phyloP scores from a whole-genome alignment of 2,888 invertebrate genomes.

The Plutella xylostella region DNA sequence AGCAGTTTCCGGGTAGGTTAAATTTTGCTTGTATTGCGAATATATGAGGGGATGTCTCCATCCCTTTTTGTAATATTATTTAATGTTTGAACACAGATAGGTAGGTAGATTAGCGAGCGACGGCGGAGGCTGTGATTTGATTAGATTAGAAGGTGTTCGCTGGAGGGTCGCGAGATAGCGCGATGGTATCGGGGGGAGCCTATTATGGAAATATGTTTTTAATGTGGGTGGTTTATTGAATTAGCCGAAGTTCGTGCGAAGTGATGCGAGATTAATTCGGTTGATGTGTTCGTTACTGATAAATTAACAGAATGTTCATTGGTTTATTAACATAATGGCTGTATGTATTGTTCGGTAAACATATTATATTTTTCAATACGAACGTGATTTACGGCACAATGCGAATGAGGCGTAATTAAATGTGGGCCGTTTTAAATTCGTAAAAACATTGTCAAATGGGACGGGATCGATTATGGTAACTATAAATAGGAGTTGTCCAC shows the following conservation, averaged over 20 bases:
- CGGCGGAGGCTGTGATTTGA: conserved; percentile 69
- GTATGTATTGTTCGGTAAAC: conserved; percentile 5
- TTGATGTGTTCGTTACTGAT: conserved; percentile 41
- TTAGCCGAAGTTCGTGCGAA: conserved; percentile 51
- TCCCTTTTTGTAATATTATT: conserved; percentile 69
- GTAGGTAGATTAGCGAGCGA: conserved; percentile 57
- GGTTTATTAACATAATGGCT: conserved; percentile 26
- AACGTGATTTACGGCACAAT: no score
- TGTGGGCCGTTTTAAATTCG: no score
- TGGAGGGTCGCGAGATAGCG: conserved; percentile 57
- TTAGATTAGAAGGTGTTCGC: conserved; percentile 69
- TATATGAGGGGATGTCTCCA: conserved; percentile 62
- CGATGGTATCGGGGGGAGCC: conserved; percentile 58
- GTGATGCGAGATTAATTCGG: conserved; percentile 47
- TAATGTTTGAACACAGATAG: conserved; percentile 65
- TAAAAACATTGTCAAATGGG: no score
- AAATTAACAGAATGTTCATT: conserved; percentile 38
- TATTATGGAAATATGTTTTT: conserved; percentile 68
- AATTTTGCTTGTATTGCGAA: conserved; percentile 67
- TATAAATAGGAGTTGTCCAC: conserved; percentile 44
- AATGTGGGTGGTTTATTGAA: conserved; percentile 67
- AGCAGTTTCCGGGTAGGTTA: conserved; percentile 61
- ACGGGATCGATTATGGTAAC: no score
- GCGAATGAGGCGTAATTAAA: no score
- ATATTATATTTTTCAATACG: background rate